A percentile compares a stretch with the other conserved stretches of the same genome.
Conservation (phyloP, 2,888 invertebrate genomes). For the Lepeophtheirus nordmannii region DNA sequence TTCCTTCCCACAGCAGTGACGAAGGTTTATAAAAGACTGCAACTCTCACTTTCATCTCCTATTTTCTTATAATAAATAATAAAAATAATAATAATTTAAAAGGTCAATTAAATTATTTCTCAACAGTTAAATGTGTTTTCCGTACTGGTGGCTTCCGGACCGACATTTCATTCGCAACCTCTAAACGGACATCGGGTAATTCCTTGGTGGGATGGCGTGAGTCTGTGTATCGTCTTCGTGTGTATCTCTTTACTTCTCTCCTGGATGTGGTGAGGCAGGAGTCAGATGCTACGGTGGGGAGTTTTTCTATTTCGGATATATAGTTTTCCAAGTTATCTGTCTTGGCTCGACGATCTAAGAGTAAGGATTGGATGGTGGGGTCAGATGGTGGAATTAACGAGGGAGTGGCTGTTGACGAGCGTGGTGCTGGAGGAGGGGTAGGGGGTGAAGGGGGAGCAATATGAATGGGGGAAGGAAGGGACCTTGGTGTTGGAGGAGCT, state of each 20-base stretch:
- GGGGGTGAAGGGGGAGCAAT: too few relatives aligned
- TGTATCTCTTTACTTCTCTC: conserved; percentile 39
- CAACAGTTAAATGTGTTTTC: not conserved
- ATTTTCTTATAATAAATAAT: not conserved
- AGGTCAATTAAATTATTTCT: not conserved
- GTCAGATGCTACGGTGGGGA: not conserved
- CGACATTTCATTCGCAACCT: conserved; percentile 32
- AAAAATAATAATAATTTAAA: not conserved
- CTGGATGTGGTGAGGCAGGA: conserved; percentile 3
- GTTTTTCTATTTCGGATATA: conserved; percentile 14
- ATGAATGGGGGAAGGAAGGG: too few relatives aligned
- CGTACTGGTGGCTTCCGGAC: not conserved
- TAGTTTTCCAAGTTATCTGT: conserved; percentile 18
- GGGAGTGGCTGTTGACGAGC: not conserved
- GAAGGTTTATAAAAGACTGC: too few relatives aligned
- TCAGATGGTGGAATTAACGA: not conserved
- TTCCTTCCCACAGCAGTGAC: too few relatives aligned
- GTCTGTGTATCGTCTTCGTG: conserved; percentile 45
- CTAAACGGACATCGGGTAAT: conserved; percentile 38
- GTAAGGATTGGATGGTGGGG: not conserved
- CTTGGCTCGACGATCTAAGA: not conserved
- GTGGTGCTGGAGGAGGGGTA: not conserved
- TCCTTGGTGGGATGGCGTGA: conserved; percentile 45
- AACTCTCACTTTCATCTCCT: too few relatives aligned
- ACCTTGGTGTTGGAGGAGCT: not conserved